Base-by-base conservation (phyloP, 1,140 invertebrate species). In the Calliopsis andreniformis region DNA sequence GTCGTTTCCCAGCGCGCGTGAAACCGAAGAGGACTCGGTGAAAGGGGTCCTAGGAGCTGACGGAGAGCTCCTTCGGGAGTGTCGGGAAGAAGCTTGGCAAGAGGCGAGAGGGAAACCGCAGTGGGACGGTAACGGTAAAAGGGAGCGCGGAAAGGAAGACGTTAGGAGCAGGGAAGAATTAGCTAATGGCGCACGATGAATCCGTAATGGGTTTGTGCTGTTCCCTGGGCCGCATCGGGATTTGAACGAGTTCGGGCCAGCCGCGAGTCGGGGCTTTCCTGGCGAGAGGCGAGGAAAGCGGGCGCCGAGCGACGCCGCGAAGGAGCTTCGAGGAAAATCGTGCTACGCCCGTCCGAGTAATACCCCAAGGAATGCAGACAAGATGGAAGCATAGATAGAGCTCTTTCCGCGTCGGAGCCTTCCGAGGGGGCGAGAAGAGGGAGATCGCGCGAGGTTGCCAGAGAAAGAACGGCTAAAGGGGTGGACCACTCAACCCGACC, bases 141-240 rank as follows among this genome's bases (percentile, higher is more conserved):
- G 79, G 82, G 84, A 86, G 85, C 83, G 85, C 68, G 88, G 85
- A 89, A 87, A 87, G 87, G 85, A 87, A 86, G 84, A 88, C 83
- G 84, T 87, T 84, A 80, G 87, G 80, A 87, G 84, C 82, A 83
- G 87, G 87, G 86, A 91, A 91, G 90, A 91, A 91, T 91, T 91
- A 92, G 91, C 89, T 92, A 91, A 92, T 91, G 89, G 89, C 87
- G 89, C 89, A 90, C 87, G 90, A 92, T 92, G 91, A 92, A 92
- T 92, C 90, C 90, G 87, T 91, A 92, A 92, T 92, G 90, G 91
- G 87, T 92, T 92, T 91, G 89, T 87, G 86, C 87, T 90, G 90
- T 92, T 91, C 86, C 86, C 76, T 85, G 80, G 83, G 87, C 82
- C 89, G 86, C 89, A 88, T 85, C 86, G 89, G 89, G 90, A 91